Percentiles rank a stretch among this genome's conserved stretches.
Conservation (phyloP, 2,888 invertebrate genomes). For the Drosophila leonis region DNA sequence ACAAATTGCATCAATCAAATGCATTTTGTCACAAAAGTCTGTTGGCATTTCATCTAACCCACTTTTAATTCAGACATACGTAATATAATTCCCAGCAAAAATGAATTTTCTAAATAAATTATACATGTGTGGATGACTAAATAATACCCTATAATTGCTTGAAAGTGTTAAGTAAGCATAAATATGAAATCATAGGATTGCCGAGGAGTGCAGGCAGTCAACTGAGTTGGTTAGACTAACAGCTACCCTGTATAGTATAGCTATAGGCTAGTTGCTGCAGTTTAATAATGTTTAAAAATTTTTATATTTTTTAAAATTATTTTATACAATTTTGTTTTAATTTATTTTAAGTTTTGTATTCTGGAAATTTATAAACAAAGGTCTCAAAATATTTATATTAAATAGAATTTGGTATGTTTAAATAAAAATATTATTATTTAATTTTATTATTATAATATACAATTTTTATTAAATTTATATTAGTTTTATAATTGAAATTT, state of each 20-base stretch:
- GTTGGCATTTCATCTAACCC: background rate
- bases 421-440: too few species aligned
- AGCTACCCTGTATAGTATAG: background rate
- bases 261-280: too few species aligned
- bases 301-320: too few species aligned
- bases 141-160: background rate
- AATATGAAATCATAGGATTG: background rate
- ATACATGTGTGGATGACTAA: background rate
- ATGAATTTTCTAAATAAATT: background rate
- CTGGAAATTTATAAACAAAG: too few species aligned
- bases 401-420: too few species aligned
- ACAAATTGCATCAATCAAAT: conserved; percentile 69
- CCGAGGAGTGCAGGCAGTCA: rapidly evolving
- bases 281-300: too few species aligned
- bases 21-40: conserved; percentile 39
- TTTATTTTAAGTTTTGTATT: too few species aligned
- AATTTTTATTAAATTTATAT: too few species aligned
- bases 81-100: background rate
- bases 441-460: too few species aligned
- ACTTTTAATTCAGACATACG: conserved; percentile 14
- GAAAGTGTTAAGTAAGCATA: background rate
- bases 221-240: background rate
- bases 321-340: too few species aligned
- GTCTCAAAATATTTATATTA: too few species aligned
- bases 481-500: too few species aligned